Evolutionary conservation across 2,113 vertebrate genomes (phyloP), one percentile per base, ranked within the genome.

Genomic region (Suricata suricatta): DNA sequence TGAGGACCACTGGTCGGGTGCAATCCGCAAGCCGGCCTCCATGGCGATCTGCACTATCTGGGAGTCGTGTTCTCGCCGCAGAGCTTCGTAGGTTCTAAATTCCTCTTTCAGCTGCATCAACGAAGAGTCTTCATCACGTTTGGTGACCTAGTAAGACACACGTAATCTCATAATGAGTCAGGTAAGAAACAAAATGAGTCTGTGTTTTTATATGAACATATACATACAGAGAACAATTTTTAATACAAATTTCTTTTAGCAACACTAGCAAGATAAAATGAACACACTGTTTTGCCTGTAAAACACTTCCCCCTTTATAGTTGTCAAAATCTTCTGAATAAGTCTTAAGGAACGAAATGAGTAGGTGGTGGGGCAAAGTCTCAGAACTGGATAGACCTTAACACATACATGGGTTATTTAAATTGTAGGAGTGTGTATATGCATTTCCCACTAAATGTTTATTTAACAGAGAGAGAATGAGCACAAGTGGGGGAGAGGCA

Each of bases 41-140:
- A 99, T 99, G 19, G 99, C 99, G 76, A 99, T 99, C 74, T 99
- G 99, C 90, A 99, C 99, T 64, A 99, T 99, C 98, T 99, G 99
- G 54, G 99, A 99, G 98, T 99, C 99, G 0, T 99, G 99, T n/a
- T 99, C 99, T 38, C 99, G 98, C 29, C 99, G 98, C 97, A 99
- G 98, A 66, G 99, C 99, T 97, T 99, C 99, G 0, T 99, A 99
- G 0, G 99, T 99, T 85, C 99, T 99, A 86, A 99, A 99, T 88
- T 99, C 99, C 97, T 99, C 99, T 97, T 99, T 99, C 97, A 99
- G 98, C 27, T 99, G 99, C 99, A 99, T 99, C 95, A 99, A 98
- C 50, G 99, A 99, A 38, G 99, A 99, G 97, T 99, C 99, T 97
- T 99, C 99, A 96, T 99, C 99, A 71, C 99, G 99, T 98, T 99